These are phyloP conservation scores for Onychomys arenicola DNA, from an alignment of 2,797 vertebrate species.

Conservation along the genomic window DNA sequence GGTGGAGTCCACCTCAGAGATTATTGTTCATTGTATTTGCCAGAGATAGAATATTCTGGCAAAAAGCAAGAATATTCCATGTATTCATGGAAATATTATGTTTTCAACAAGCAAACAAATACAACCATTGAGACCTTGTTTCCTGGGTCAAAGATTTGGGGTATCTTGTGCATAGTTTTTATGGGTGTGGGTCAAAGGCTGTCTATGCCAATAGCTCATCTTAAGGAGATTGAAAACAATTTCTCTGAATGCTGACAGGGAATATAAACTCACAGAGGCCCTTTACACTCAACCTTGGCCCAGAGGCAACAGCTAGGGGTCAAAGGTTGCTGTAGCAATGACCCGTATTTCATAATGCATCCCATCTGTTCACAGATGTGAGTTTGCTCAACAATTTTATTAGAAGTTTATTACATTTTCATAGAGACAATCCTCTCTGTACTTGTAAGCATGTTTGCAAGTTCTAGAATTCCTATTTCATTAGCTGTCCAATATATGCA, in stretches of 20 bases:
- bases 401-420: conserved; percentile 85
- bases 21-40: conserved; percentile 82
- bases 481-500: conserved; percentile 79
- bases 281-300: conserved; percentile 78
- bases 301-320: conserved; percentile 77
- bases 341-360: conserved; percentile 87
- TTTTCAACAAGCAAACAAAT: conserved; percentile 86
- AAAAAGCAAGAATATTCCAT: conserved; percentile 57
- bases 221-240: conserved; percentile 70
- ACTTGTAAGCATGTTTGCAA: conserved; percentile 84
- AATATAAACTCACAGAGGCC: conserved; percentile 82
- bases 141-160: conserved; percentile 73
- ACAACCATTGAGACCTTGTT: conserved; percentile 76
- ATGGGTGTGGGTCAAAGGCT: conserved; percentile 73
- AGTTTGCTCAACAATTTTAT: conserved; percentile 87
- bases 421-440: conserved; percentile 80
- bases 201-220: conserved; percentile 70
- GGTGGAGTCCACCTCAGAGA: conserved; percentile 81
- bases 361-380: conserved; percentile 87
- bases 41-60: conserved; percentile 84
- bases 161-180: conserved; percentile 58
- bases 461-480: conserved; percentile 84
- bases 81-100: conserved; percentile 82
- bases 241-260: conserved; percentile 73
- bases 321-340: conserved; percentile 85